Evolutionary conservation across 2,888 invertebrate species (phyloP).

Genomic region (Ophioninae sp.): DNA sequence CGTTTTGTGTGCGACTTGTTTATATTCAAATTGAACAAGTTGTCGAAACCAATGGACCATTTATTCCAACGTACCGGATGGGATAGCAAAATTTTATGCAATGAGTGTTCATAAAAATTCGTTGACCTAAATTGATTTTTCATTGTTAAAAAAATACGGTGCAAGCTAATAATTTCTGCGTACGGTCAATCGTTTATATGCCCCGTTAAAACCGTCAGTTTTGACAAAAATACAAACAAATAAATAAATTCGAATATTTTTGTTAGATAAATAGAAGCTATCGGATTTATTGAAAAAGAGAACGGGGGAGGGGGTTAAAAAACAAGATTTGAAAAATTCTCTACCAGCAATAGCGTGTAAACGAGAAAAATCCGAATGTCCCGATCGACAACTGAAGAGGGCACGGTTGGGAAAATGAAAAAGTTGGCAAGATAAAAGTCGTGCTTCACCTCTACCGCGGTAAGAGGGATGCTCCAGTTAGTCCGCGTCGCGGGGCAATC

Average conservation of each 20-base stretch:
- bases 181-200: not conserved
- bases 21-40: not conserved
- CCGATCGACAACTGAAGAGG: constrained; percentile 41
- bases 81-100: not conserved
- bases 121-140: not conserved
- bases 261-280: not conserved
- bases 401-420: constrained; percentile 51
- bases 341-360: constrained; percentile 20
- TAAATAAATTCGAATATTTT: too few species aligned
- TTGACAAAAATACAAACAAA: too few species aligned
- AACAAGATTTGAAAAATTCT: constrained; percentile 20
- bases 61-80: not conserved
- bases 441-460: constrained; percentile 20
- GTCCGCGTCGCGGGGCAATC: constrained; percentile 37
- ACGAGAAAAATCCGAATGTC: constrained; percentile 41
- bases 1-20: not conserved
- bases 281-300: not conserved
- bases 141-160: not conserved
- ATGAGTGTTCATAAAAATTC: not conserved
- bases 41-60: not conserved
- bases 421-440: constrained; percentile 43
- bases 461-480: constrained; percentile 43
- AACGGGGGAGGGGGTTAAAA: not conserved
- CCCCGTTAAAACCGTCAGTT: not conserved
- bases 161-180: not conserved